A percentile compares a stretch with the other conserved stretches of the same genome.
These are phyloP conservation scores for Caenorhabditis sp. DNA, from an alignment of 2,888 invertebrate genomes.

Conservation along the genomic window DNA sequence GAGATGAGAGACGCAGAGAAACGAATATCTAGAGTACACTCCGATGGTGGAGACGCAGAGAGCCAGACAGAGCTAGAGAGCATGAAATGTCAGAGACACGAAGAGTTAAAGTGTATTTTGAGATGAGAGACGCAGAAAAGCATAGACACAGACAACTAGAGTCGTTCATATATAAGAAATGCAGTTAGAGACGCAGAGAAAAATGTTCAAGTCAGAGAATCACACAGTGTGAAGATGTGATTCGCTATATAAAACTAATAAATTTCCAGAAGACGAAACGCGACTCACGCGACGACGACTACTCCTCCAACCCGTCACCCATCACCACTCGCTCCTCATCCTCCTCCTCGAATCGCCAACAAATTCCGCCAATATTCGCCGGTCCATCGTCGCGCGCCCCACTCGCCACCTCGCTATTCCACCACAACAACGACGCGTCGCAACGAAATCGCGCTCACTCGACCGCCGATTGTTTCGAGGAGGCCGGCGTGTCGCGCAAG, in stretches of 20 bases:
- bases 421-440: background rate
- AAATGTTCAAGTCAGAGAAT: background rate
- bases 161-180: no score
- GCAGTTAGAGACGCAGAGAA: background rate
- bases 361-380: background rate
- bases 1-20: no score
- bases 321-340: background rate
- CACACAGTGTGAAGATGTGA: background rate
- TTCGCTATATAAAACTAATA: background rate
- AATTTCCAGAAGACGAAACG: background rate
- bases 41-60: no score
- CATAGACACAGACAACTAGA: no score
- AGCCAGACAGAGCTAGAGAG: no score
- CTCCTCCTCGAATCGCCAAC: background rate
- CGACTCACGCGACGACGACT: background rate
- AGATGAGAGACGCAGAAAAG: no score
- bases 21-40: no score
- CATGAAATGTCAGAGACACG: no score
- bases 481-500: conserved; percentile 15
- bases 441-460: background rate
- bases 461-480: background rate
- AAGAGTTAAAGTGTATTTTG: no score
- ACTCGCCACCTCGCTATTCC: background rate
- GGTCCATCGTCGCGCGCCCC: background rate
- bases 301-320: background rate